Base-by-base conservation (phyloP, 1,140 invertebrate genomes). In the Mactra quadrangularis region DNA sequence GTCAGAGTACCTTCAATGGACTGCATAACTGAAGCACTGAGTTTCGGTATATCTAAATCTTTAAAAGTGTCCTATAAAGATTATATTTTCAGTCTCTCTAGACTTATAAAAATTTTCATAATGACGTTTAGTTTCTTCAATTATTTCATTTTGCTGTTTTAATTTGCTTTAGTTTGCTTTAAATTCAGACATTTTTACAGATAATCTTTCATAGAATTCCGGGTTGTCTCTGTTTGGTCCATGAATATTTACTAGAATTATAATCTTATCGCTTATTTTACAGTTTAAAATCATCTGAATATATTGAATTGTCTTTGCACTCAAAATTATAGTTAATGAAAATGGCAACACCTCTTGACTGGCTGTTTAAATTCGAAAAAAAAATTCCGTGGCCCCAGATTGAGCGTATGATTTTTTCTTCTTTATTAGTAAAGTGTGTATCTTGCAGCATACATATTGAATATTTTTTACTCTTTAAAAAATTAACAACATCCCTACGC, bases 371-470 rank as follows among this genome's bases (percentile, higher is more conserved):
- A 55, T 55, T 55, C 13, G 53, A 55, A 55, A 55, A 11, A 22
- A 17, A 55, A 22, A 22, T 55, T 17, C 7, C 22, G 25, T 55
- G 25, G 9, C 53, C 53, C 53, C 53, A 55, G 6, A 55, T 55
- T 7, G 53, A 55, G 9, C 53, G 53, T 55, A 55, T 55, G n/a
- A 17, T 17, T 22, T 55, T 55, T 55, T 55, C 53, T 25, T 55
- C 53, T 22, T 55, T 55, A 25, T 11, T 55, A 17, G 22, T 55
- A 22, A 55, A 55, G 25, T 55, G 53, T 7, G 53, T 55, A 22
- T 55, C 53, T 55, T 55, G 53, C 25, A 55, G 25, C 53, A 55
- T 55, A 55, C 53, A 55, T 55, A 55, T 25, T 15, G 53, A 55
- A 22, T 55, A 25, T 55, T 55, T 55, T 55, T 55, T 11, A 55